These are phyloP conservation scores for Drosophila vallismaia DNA, from an alignment of 2,888 invertebrate species.

Conservation along the genomic window DNA sequence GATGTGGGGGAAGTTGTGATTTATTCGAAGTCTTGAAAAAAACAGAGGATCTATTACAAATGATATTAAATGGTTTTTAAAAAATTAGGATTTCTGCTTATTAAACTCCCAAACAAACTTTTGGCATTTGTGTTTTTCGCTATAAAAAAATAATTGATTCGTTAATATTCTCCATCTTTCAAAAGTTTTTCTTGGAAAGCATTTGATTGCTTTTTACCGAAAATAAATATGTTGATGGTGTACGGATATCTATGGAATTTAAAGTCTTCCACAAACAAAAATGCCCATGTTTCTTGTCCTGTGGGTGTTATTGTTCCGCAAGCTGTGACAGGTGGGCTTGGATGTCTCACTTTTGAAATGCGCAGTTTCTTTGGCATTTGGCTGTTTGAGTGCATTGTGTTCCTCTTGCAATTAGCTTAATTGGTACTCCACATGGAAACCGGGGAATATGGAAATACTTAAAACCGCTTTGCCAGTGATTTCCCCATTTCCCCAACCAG, in stretches of 20 bases:
- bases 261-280: background rate
- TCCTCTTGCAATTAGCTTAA: slow-evolving; percentile 21
- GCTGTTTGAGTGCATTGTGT: background rate
- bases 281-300: background rate
- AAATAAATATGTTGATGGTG: background rate
- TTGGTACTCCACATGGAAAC: slow-evolving; percentile 3
- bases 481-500: background rate
- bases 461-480: slow-evolving; percentile 1
- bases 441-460: background rate
- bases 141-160: too few species aligned
- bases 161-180: too few species aligned
- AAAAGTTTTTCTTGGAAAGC: background rate
- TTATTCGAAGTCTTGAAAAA: background rate
- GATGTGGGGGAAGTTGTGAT: slow-evolving; percentile 6
- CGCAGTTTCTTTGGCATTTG: background rate
- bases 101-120: too few species aligned
- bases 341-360: background rate
- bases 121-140: too few species aligned
- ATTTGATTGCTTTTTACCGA: background rate
- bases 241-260: background rate
- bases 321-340: background rate
- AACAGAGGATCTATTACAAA: background rate
- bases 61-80: background rate
- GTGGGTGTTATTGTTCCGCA: slow-evolving; percentile 4
- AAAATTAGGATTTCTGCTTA: too few species aligned